Base-by-base conservation (phyloP, 53 echinoderm and acorn worm species). In the Actinopyga echinites region DNA sequence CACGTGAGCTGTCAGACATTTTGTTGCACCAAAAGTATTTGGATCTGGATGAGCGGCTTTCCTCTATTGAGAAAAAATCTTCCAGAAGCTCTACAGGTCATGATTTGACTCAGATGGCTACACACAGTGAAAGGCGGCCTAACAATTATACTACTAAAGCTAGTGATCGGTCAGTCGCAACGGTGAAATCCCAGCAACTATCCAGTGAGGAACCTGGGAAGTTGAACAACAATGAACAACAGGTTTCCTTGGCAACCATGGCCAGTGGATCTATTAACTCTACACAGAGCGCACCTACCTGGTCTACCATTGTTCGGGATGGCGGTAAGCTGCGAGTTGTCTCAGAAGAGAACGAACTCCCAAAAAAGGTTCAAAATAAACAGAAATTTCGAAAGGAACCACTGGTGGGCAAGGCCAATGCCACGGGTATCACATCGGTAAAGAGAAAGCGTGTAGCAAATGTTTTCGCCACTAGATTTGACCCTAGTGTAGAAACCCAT, bases 391-490 rank as follows among this genome's bases (percentile, higher is more conserved):
- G 37, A 37, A 37, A 24, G 15, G 38, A 69, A 69, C 36, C 35
- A 69, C 3, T 20, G 43, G 35, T 69, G 37, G 71, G 65, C 65
- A 65, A 69, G 43, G 71, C 42, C 5, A 38, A 24, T 36, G 43
- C 0, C 20, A 1, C 43, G 10, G 3, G 68, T 31, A 32, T 67
- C 19, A 30, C 31, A 30, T 21, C 28, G 28, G 74, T 23, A 42
- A 74, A 74, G 74, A 21, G 44, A 42, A 37, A 74, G 44, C 49
- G 45, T 10, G 19, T 49, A n/a, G 74, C 74, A 74, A 74, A 74
- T 74, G 74, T 74, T 45, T 74, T 74, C 44, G 74, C 74, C 22
- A n/a, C n/a, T n/a, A n/a, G n/a, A n/a, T n/a, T n/a, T n/a, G n/a
- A n/a, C n/a, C n/a, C n/a, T n/a, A n/a, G n/a, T n/a, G n/a, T n/a